Percentiles rank a stretch among this genome's conserved stretches.
These are phyloP conservation scores for Spisula subtruncata DNA, from an alignment of 2,888 invertebrate species.

Conservation along the genomic window DNA sequence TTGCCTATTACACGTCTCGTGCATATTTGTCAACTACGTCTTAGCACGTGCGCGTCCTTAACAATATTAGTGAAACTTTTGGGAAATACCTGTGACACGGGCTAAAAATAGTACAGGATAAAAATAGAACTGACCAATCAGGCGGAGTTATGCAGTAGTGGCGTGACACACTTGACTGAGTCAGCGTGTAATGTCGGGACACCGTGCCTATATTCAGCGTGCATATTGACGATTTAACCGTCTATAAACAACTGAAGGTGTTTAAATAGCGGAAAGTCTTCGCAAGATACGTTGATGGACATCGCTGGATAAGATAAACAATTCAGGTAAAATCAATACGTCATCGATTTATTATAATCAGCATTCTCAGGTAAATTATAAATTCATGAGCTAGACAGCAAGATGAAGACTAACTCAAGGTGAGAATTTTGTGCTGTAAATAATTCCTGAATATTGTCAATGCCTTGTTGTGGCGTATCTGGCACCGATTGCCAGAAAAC, in stretches of 20 bases:
- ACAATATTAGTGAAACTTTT: background rate
- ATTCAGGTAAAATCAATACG: conserved; percentile 2
- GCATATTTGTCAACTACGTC: too few species aligned
- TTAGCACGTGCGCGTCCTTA: too few species aligned
- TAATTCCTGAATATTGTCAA: background rate
- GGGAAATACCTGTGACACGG: background rate
- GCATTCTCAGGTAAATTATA: conserved; percentile 1
- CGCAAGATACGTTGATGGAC: background rate
- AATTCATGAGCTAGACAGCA: background rate
- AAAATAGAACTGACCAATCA: conserved; percentile 20
- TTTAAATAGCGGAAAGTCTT: background rate
- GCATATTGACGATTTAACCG: background rate
- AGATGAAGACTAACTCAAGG: conserved; percentile 23
- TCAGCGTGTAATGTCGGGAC: background rate
- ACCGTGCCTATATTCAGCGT: background rate
- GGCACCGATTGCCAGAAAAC: too few species aligned
- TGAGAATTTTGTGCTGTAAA: background rate
- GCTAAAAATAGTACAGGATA: background rate
- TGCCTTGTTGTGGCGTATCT: background rate
- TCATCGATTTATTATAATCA: conserved; percentile 28
- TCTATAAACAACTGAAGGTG: background rate
- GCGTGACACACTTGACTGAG: conserved; percentile 19
- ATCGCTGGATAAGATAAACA: background rate
- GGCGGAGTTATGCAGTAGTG: conserved; percentile 11
- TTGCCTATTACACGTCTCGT: too few species aligned